A percentile compares a stretch with the other conserved stretches of the same genome.
Conservation (phyloP, 64 coral and sea anemone species). For the Montipora foliosa region DNA sequence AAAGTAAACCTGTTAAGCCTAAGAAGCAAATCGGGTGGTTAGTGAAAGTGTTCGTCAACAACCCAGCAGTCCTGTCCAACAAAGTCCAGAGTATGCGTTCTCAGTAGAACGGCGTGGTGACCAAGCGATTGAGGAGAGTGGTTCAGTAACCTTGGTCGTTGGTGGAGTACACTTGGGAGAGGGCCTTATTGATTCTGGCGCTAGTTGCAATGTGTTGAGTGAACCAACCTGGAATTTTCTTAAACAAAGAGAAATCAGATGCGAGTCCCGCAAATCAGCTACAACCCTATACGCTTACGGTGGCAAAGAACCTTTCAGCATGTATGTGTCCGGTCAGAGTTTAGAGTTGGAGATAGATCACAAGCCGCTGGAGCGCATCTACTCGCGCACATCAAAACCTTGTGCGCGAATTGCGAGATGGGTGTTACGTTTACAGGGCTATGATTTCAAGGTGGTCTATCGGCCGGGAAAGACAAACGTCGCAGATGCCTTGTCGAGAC, state of each 20-base stretch:
- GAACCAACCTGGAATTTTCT: too few species aligned
- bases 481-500: slow-evolving; percentile 12
- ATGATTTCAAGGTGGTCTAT: slow-evolving; percentile 36
- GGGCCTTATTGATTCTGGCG: neutral
- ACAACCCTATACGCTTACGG: too few species aligned
- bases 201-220: too few species aligned
- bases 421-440: neutral
- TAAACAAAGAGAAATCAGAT: too few species aligned
- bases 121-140: neutral
- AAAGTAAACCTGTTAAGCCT: too few species aligned
- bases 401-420: neutral
- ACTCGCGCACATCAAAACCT: neutral
- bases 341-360: slow-evolving; percentile 21
- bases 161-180: neutral
- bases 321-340: neutral
- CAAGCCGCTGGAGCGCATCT: neutral
- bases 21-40: too few species aligned
- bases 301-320: neutral
- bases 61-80: neutral
- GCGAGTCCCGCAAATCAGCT: too few species aligned
- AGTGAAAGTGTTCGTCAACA: too few species aligned
- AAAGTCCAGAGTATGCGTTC: neutral
- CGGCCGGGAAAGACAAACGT: slow-evolving; percentile 25
- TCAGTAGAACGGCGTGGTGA: neutral
- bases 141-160: neutral